These are phyloP conservation scores for Spondyliosoma cantharus DNA, from an alignment of 2,797 vertebrate species.

Conservation along the genomic window DNA sequence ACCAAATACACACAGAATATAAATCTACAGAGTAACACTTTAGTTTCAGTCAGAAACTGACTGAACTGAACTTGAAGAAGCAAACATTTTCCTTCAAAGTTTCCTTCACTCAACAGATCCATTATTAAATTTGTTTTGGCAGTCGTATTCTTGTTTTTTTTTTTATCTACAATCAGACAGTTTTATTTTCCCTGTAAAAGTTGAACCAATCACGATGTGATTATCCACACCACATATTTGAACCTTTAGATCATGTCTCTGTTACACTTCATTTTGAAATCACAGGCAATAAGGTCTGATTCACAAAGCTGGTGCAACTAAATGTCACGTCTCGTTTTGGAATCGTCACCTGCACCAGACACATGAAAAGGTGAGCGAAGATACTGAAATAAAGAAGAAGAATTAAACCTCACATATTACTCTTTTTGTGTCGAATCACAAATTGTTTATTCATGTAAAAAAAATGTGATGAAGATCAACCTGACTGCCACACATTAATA, in stretches of 20 bases:
- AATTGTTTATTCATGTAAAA: not conserved
- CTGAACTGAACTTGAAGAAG: not conserved
- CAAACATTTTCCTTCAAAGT: not conserved
- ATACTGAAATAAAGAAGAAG: not conserved
- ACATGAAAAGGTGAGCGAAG: not conserved
- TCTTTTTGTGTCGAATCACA: not conserved
- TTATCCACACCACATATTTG: conserved; percentile 21
- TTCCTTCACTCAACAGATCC: conserved; percentile 10
- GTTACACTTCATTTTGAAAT: conserved; percentile 22
- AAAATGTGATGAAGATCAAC: not conserved
- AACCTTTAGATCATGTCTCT: conserved; percentile 23
- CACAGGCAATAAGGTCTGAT: conserved; percentile 22
- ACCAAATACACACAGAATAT: not conserved
- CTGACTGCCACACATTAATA: conserved; percentile 12
- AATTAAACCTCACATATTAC: not conserved
- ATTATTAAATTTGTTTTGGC: conserved; percentile 13
- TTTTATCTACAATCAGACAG: not conserved
- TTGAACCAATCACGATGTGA: not conserved
- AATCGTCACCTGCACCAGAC: not conserved
- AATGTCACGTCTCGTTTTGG: conserved; percentile 1
- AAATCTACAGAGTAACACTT: not conserved
- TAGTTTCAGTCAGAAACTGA: not conserved
- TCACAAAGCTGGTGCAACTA: not conserved
- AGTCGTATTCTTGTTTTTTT: not conserved
- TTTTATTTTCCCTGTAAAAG: not conserved